These are phyloP conservation scores for Leiothrix lutea DNA, from an alignment of 2,113 vertebrate species.

Conservation along the genomic window DNA sequence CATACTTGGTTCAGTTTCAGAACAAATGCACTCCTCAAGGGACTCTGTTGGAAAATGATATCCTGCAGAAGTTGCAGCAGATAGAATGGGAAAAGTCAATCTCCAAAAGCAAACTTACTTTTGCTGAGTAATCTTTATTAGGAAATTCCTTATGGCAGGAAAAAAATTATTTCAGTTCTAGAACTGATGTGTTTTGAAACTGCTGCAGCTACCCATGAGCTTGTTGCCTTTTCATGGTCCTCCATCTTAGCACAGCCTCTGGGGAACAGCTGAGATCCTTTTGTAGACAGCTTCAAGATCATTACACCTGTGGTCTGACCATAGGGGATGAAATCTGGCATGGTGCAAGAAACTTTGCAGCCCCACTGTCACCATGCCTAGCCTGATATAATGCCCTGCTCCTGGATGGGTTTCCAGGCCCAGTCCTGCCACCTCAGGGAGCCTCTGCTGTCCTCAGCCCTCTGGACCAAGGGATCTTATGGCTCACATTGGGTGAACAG, in stretches of 20 bases:
- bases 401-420: neutral
- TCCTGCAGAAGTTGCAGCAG: neutral
- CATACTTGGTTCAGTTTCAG: neutral
- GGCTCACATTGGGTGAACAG: accelerated
- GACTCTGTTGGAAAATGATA: neutral
- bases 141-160: neutral
- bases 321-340: neutral
- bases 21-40: neutral
- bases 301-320: neutral
- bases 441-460: accelerated
- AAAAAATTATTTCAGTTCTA: neutral
- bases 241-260: neutral
- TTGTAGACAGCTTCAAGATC: neutral
- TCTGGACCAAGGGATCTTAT: neutral
- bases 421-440: accelerated
- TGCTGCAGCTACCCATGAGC: neutral
- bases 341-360: neutral
- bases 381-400: neutral
- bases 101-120: neutral
- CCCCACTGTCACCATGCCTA: neutral
- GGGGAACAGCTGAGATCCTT: neutral
- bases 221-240: neutral
- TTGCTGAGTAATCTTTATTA: neutral
- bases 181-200: neutral
- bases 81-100: neutral